phyloP scores from a whole-genome alignment of 2,113 vertebrate genomes.

The Saimiri boliviensis region DNA sequence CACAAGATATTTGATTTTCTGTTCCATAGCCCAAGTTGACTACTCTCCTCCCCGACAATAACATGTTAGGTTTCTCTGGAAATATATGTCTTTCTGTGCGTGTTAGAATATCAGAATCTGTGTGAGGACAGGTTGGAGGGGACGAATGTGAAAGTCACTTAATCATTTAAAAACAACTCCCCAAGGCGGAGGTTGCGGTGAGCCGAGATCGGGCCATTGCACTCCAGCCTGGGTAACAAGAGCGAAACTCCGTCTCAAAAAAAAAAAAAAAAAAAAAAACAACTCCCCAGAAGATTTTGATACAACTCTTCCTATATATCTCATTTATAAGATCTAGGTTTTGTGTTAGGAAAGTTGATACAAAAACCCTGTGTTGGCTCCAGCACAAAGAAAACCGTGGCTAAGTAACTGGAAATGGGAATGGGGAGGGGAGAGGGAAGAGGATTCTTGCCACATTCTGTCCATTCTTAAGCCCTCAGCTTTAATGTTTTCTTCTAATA shows the following conservation, averaged over 20 bases:
- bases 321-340: background rate
- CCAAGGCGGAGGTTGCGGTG: too few relatives aligned
- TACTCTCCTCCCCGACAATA: background rate
- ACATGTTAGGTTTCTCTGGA: background rate
- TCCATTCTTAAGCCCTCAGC: background rate
- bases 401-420: background rate
- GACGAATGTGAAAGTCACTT: background rate
- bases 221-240: too few relatives aligned
- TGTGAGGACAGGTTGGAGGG: background rate
- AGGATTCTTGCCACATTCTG: background rate
- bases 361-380: background rate
- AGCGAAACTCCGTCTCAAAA: too few relatives aligned
- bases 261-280: background rate
- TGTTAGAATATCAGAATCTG: background rate
- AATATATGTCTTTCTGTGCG: background rate
- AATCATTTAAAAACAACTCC: background rate
- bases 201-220: too few relatives aligned
- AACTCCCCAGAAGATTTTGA: background rate
- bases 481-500: background rate
- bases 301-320: background rate
- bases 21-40: background rate
- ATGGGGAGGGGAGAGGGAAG: background rate
- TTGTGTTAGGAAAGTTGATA: background rate
- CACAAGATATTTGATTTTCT: too few relatives aligned
- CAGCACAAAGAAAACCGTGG: background rate